Percentiles rank a stretch among this genome's conserved stretches.
Conservation (phyloP, 2,113 vertebrate genomes). For the Microcebus lehilahytsara region DNA sequence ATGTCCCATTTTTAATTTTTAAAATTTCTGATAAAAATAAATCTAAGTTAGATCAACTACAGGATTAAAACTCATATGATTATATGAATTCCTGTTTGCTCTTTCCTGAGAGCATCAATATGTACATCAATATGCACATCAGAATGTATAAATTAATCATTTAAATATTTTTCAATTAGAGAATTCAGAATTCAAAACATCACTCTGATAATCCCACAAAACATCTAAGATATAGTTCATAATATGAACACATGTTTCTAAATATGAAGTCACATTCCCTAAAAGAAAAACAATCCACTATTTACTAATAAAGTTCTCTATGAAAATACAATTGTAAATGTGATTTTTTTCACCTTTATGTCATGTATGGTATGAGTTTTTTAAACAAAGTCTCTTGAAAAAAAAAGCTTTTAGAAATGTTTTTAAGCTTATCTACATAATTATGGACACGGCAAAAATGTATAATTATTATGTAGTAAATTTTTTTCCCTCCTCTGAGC, state of each 20-base stretch:
- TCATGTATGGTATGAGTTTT: background rate
- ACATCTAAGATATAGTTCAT: background rate
- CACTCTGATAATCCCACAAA: background rate
- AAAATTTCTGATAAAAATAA: background rate
- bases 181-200: constrained; percentile 43
- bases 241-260: background rate
- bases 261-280: background rate
- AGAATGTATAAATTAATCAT: constrained; percentile 36
- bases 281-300: background rate
- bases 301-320: background rate
- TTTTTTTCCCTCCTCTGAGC: constrained; percentile 1
- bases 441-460: constrained; percentile 52
- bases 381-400: background rate
- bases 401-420: background rate
- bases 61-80: background rate
- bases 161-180: constrained; percentile 28
- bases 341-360: constrained; percentile 6
- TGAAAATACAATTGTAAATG: background rate
- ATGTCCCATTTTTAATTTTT: background rate
- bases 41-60: constrained; percentile 25
- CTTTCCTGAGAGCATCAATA: background rate
- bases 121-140: background rate
- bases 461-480: constrained; percentile 42
- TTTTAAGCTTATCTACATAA: constrained; percentile 44
- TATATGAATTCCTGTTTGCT: background rate